Evolutionary conservation across 1,140 invertebrate genomes (phyloP).

Genomic region (Manduca sexta): DNA sequence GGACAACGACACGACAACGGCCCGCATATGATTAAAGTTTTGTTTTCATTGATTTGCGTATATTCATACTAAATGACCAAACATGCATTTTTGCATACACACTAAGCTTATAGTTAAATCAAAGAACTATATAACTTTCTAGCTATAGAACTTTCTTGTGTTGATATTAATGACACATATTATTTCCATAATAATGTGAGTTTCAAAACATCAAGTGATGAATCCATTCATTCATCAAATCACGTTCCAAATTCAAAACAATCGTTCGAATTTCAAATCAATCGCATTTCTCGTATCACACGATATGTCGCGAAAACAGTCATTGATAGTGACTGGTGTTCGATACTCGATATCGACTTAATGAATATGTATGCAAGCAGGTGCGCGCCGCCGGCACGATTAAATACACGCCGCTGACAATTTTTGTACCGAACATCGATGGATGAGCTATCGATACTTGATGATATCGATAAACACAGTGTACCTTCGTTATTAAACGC

Average conservation of each 20-base stretch:
- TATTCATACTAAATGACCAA: too few species aligned
- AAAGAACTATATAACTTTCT: too few species aligned
- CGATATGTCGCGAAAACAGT: slow-evolving; percentile 46
- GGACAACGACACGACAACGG: not conserved
- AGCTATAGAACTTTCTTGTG: too few species aligned
- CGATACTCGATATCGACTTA: slow-evolving; percentile 40
- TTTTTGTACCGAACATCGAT: slow-evolving; percentile 57
- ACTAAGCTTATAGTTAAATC: too few species aligned
- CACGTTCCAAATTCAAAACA: not conserved
- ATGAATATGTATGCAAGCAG: slow-evolving; percentile 67
- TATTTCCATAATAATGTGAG: too few species aligned
- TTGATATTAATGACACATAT: too few species aligned
- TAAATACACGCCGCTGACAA: slow-evolving; percentile 62
- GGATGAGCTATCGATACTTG: too few species aligned
- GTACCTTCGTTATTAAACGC: not conserved
- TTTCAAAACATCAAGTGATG: too few species aligned
- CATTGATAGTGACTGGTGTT: slow-evolving; percentile 53
- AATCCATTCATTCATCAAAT: too few species aligned
- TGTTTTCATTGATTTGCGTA: slow-evolving; percentile 8
- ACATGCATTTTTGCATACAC: too few species aligned
- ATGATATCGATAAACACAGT: slow-evolving; percentile 3
- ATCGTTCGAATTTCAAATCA: slow-evolving; percentile 5
- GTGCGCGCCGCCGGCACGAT: slow-evolving; percentile 43
- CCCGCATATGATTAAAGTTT: slow-evolving; percentile 1
- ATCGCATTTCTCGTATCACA: slow-evolving; percentile 18